Conservation (phyloP, 2,113 vertebrate genomes). For the Laterallus jamaicensis region DNA sequence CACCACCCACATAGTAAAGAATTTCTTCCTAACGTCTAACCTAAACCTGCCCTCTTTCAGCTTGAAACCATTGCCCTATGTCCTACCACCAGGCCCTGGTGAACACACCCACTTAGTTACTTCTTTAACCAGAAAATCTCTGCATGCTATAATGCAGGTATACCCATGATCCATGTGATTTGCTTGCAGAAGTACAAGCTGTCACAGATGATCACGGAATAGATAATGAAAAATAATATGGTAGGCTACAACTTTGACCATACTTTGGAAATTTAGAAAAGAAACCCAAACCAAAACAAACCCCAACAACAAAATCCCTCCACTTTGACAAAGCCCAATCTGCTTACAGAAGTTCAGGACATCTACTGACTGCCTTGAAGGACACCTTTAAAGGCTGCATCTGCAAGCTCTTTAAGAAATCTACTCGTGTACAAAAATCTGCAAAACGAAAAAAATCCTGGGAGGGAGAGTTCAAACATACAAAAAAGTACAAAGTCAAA, state of each 20-base stretch:
- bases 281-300: background rate
- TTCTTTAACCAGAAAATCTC: background rate
- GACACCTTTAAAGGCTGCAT: slow-evolving; percentile 28
- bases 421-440: slow-evolving; percentile 24
- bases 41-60: too few species aligned
- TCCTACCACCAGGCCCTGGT: too few species aligned
- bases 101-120: background rate
- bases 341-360: background rate
- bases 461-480: slow-evolving; percentile 54
- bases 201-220: background rate
- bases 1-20: too few species aligned
- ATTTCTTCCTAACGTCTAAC: too few species aligned
- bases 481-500: slow-evolving; percentile 58
- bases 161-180: background rate
- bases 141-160: background rate
- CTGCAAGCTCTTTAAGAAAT: slow-evolving; percentile 35
- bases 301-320: background rate
- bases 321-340: background rate
- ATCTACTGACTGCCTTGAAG: background rate
- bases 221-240: background rate
- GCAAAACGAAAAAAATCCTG: slow-evolving; percentile 31
- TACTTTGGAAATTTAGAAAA: background rate
- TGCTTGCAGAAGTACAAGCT: background rate
- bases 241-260: background rate
- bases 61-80: too few species aligned